These are phyloP conservation scores for Parazoanthus darwini DNA, from an alignment of 92 coral and sea anemone species.

Conservation along the genomic window DNA sequence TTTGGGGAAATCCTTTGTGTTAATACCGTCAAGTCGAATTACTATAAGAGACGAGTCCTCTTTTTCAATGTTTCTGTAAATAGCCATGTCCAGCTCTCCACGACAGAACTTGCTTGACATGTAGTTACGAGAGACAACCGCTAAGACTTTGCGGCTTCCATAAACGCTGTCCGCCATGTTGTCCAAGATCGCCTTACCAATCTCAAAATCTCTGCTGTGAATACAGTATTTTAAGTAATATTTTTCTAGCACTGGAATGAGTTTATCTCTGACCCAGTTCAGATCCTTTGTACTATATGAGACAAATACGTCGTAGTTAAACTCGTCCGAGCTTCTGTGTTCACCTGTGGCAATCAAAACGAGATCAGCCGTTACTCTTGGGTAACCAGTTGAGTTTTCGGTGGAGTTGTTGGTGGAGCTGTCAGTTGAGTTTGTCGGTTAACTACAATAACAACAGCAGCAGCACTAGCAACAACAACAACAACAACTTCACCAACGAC, in stretches of 20 bases:
- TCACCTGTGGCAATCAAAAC: not conserved
- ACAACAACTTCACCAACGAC: too few relatives aligned
- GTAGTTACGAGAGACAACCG: constrained; percentile 30
- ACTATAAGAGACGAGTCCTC: constrained; percentile 35
- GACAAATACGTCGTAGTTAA: constrained; percentile 41
- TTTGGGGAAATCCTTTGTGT: constrained; percentile 39
- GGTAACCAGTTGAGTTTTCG: too few relatives aligned
- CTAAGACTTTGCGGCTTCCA: constrained; percentile 40
- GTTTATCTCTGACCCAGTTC: constrained; percentile 34
- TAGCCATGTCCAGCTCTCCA: constrained; percentile 31
- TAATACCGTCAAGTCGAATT: constrained; percentile 24
- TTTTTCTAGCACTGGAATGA: constrained; percentile 30
- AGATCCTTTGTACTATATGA: constrained; percentile 41
- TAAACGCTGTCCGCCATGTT: constrained; percentile 53
- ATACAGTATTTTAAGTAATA: constrained; percentile 39
- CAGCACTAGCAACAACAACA: too few relatives aligned
- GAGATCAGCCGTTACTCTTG: not conserved
- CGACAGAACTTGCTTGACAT: constrained; percentile 40
- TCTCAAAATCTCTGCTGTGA: constrained; percentile 41
- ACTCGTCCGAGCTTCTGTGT: constrained; percentile 21
- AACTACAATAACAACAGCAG: too few relatives aligned
- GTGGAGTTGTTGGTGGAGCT: too few relatives aligned
- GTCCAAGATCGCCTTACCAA: constrained; percentile 42
- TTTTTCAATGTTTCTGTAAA: constrained; percentile 28
- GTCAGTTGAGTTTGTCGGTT: too few relatives aligned